phyloP scores from a whole-genome alignment of 1,140 invertebrate genomes.

The Neelides sp. region DNA sequence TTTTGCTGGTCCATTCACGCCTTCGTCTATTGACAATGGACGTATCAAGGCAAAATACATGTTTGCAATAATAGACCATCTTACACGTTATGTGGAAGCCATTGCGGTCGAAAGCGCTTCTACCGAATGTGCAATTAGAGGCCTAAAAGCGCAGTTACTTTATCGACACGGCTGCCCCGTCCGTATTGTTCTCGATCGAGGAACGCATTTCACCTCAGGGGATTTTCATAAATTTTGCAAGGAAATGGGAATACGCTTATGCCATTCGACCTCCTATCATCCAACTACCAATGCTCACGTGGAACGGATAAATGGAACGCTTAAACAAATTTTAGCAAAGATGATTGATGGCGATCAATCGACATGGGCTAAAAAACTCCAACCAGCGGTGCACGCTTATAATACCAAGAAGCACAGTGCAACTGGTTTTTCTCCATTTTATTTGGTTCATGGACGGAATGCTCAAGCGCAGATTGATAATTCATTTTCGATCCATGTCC shows the following conservation, averaged over 20 bases:
- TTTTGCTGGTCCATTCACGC: constrained; percentile 9
- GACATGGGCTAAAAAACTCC: constrained; percentile 39
- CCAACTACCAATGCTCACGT: constrained; percentile 6
- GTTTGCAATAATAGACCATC: constrained; percentile 10
- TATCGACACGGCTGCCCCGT: constrained; percentile 23
- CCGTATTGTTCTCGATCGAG: constrained; percentile 34
- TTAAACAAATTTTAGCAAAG: constrained; percentile 16
- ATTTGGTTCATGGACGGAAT: constrained; percentile 38
- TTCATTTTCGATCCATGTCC: background rate
- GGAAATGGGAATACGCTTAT: constrained; percentile 27
- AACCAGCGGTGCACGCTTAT: constrained; percentile 37
- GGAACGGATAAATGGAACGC: background rate
- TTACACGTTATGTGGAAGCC: constrained; percentile 11
- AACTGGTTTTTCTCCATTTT: constrained; percentile 36
- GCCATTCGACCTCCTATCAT: background rate
- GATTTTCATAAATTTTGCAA: constrained; percentile 30
- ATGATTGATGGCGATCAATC: constrained; percentile 33
- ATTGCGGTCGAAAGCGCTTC: background rate
- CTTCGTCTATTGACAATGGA: background rate
- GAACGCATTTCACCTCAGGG: constrained; percentile 32
- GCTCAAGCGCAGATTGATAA: constrained; percentile 29
- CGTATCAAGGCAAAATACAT: constrained; percentile 4
- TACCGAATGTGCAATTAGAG: background rate
- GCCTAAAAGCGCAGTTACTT: constrained; percentile 4
- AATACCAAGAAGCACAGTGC: constrained; percentile 37